Percentiles rank a stretch among this genome's conserved stretches.
Evolutionary conservation across 2,113 vertebrate species (phyloP).

Genomic region (Bubalus kerabau): DNA sequence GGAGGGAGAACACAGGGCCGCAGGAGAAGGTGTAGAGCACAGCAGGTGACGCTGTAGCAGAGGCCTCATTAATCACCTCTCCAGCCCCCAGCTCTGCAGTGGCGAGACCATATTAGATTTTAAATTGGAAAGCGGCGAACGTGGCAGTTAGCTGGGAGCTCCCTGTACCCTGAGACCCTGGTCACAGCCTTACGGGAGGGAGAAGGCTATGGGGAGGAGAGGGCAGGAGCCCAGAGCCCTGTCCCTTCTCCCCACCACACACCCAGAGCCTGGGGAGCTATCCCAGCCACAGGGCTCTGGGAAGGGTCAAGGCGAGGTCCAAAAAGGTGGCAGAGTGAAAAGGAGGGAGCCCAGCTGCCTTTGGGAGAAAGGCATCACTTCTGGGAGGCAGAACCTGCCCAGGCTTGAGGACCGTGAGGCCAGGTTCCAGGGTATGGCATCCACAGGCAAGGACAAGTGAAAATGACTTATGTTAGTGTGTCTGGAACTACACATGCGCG

Average conservation of each 20-base stretch:
- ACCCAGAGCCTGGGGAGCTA: background rate
- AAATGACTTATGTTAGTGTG: background rate
- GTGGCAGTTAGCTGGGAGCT: conserved; percentile 54
- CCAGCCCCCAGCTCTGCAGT: conserved; percentile 60
- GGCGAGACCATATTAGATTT: conserved; percentile 78
- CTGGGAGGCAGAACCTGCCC: background rate
- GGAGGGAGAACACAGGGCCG: background rate
- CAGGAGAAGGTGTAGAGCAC: conserved; percentile 39
- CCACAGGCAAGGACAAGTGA: background rate
- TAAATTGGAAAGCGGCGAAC: conserved; percentile 78
- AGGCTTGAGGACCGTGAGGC: background rate
- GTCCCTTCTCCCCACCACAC: accelerated
- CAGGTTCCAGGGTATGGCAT: background rate
- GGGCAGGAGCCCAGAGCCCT: background rate
- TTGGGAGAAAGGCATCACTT: background rate
- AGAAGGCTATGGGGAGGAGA: background rate
- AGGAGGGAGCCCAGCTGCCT: background rate
- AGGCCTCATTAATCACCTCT: conserved; percentile 78
- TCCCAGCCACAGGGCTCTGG: background rate
- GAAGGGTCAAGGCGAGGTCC: background rate
- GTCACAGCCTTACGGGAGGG: conserved; percentile 9
- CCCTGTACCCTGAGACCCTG: conserved; percentile 13
- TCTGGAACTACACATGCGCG: background rate
- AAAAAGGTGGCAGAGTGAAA: background rate
- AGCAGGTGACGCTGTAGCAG: conserved; percentile 55